These are phyloP conservation scores for Myzus persicae DNA, from an alignment of 1,140 invertebrate species.

Conservation along the genomic window DNA sequence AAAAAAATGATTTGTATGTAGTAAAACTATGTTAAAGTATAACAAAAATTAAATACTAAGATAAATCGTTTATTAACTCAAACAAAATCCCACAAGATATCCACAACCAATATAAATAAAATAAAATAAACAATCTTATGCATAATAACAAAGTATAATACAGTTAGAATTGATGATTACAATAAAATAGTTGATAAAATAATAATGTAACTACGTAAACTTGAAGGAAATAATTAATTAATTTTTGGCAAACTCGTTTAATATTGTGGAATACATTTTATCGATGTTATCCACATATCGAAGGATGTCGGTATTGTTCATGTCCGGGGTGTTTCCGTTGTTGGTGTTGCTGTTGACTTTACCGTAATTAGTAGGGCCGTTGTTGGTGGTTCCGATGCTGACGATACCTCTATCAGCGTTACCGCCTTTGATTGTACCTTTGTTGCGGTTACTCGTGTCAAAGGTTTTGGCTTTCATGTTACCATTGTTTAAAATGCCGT, in stretches of 20 bases:
- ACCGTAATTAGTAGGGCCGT: not conserved
- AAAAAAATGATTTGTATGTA: not conserved
- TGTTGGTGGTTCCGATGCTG: not conserved
- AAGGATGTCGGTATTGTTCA: no score
- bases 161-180: not conserved
- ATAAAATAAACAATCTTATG: not conserved
- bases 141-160: not conserved
- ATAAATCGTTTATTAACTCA: not conserved
- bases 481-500: not conserved
- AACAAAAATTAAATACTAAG: not conserved
- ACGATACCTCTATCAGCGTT: not conserved
- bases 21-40: not conserved
- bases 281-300: not conserved
- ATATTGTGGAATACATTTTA: not conserved
- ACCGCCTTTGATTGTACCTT: not conserved
- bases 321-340: not conserved
- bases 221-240: not conserved
- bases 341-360: no score
- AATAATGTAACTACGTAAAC: not conserved
- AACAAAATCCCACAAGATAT: not conserved
- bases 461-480: not conserved
- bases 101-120: not conserved
- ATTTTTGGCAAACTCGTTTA: not conserved
- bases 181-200: not conserved
- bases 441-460: not conserved